phyloP scores from a whole-genome alignment of 2,797 vertebrate species.

The Podarcis siculus region DNA sequence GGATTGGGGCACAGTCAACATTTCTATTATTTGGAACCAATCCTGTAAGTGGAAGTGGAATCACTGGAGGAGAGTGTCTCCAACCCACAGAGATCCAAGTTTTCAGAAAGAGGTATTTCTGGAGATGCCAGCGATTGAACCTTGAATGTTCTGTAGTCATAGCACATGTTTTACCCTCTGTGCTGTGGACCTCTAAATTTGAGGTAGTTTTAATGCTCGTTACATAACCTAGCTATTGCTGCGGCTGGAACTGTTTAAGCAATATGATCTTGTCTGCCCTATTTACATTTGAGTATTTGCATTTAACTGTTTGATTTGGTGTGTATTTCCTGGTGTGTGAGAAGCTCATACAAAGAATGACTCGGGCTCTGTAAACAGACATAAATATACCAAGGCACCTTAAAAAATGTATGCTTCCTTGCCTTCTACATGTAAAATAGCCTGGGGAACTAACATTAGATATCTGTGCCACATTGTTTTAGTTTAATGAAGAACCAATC shows the following conservation, averaged over 20 bases:
- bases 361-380: constrained; percentile 24
- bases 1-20: no score
- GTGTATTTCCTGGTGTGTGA: constrained; percentile 32
- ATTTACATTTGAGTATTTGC: constrained; percentile 27
- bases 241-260: constrained; percentile 26
- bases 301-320: constrained; percentile 47
- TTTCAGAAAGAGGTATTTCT: neutral
- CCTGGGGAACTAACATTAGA: neutral
- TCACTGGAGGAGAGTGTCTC: no score
- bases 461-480: neutral
- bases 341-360: constrained; percentile 25
- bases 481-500: neutral
- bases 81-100: neutral
- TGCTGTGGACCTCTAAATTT: neutral
- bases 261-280: constrained; percentile 25
- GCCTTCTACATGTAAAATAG: neutral
- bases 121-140: neutral
- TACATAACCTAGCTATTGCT: constrained; percentile 6
- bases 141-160: neutral
- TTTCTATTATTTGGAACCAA: no score
- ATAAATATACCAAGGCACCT: constrained; percentile 25
- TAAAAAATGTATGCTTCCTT: neutral
- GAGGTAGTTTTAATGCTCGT: neutral
- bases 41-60: no score
- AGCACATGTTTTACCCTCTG: neutral